phyloP scores from a whole-genome alignment of 2,797 vertebrate species.

The Furcifer pardalis region DNA sequence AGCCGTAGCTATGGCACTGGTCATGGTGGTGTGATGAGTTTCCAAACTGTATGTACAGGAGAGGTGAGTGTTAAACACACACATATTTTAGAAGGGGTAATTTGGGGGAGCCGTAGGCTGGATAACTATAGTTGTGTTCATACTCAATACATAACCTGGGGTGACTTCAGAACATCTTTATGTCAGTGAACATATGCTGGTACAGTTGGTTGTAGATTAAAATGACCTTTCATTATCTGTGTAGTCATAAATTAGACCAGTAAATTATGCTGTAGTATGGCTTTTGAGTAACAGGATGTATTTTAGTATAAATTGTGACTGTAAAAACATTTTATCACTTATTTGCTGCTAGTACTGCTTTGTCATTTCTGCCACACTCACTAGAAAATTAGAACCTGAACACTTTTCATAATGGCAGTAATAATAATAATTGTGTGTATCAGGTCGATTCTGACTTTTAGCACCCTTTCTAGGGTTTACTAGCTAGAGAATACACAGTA shows the following conservation, averaged over 20 bases:
- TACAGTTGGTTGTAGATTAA: constrained; percentile 26
- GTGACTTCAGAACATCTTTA: constrained; percentile 1
- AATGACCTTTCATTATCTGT: constrained; percentile 19
- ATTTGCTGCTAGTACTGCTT: constrained; percentile 1
- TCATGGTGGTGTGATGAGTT: background rate
- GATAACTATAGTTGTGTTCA: background rate
- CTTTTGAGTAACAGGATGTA: constrained; percentile 23
- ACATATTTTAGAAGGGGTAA: background rate
- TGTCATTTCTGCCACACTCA: background rate
- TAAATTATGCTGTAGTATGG: background rate
- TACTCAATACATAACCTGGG: constrained; percentile 20
- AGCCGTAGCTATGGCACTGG: background rate
- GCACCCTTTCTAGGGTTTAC: no score
- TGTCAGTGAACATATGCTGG: constrained; percentile 11
- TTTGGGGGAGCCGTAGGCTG: background rate
- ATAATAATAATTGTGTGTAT: no score
- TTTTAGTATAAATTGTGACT: background rate
- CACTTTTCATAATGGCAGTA: background rate
- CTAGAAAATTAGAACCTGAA: background rate
- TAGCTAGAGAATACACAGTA: no score
- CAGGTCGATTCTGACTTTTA: no score
- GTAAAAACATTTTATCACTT: constrained; percentile 8
- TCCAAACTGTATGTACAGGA: background rate
- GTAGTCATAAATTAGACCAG: constrained; percentile 18
- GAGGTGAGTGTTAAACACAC: background rate